phyloP scores from a whole-genome alignment of 2,113 vertebrate species.

The Narcine bancroftii region DNA sequence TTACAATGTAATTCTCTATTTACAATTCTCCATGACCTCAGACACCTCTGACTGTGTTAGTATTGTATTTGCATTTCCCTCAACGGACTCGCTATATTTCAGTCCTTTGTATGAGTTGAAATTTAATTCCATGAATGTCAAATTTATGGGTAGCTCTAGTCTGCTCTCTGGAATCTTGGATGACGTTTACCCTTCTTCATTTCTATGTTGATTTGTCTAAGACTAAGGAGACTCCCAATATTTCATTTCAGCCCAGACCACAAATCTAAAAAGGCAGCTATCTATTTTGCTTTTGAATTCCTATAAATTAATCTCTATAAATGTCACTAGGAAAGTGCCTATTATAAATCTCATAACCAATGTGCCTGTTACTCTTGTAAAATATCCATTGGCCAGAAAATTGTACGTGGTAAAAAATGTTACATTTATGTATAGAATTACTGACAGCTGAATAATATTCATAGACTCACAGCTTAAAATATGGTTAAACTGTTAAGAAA shows the following conservation, averaged over 20 bases:
- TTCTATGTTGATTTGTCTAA: background rate
- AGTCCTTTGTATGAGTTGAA: background rate
- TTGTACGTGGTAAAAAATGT: background rate
- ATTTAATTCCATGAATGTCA: background rate
- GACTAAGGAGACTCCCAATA: background rate
- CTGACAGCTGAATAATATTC: too few species aligned
- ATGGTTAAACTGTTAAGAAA: background rate
- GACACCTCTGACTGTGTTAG: background rate
- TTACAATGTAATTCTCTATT: background rate
- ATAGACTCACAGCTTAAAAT: too few species aligned
- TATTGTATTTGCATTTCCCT: background rate
- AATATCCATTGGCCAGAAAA: background rate
- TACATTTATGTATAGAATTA: background rate
- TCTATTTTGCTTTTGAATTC: background rate
- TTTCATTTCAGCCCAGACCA: background rate
- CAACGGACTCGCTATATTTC: background rate
- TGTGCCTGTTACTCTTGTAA: background rate
- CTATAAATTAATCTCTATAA: background rate
- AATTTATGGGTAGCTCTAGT: background rate
- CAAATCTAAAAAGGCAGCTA: background rate
- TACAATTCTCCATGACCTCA: background rate
- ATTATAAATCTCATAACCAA: background rate
- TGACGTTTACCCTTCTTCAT: background rate
- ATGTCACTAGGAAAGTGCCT: background rate
- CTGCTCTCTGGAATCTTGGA: background rate